Evolutionary conservation across 2,113 vertebrate genomes (phyloP).

Genomic region (Peromyscus californicus): DNA sequence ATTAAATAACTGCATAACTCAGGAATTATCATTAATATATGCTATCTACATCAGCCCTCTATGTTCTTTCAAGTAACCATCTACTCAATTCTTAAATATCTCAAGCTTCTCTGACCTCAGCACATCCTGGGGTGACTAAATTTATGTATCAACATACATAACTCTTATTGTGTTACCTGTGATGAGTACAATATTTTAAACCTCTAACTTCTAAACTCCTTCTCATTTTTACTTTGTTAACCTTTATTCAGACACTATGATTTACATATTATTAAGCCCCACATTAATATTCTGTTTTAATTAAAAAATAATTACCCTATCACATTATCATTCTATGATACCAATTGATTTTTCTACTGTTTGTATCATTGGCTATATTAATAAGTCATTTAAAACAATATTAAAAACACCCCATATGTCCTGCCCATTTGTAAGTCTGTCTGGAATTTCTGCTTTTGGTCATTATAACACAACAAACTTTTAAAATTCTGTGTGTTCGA

Average conservation of each 20-base stretch:
- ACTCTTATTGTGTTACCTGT: not conserved
- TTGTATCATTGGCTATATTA: accelerated
- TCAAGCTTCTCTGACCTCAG: not conserved
- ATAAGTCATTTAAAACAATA: not conserved
- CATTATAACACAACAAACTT: not conserved
- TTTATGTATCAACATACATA: not conserved
- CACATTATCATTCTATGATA: accelerated
- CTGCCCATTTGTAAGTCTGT: not conserved
- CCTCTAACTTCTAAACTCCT: not conserved
- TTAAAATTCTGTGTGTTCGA: not conserved
- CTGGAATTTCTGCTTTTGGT: not conserved
- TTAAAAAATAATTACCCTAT: not conserved
- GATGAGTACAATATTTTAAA: too few species aligned
- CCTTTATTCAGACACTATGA: not conserved
- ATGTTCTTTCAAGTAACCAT: not conserved
- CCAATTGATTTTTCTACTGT: not conserved
- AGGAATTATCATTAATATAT: not conserved
- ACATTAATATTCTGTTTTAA: not conserved
- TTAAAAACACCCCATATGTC: not conserved
- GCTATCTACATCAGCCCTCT: not conserved
- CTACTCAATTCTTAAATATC: not conserved
- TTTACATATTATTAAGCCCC: not conserved
- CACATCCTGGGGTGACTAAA: not conserved
- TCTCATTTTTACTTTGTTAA: not conserved
- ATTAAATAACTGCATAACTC: not conserved